A percentile compares a stretch with the other conserved stretches of the same genome.
These are phyloP conservation scores for Andrena cerasifolii DNA, from an alignment of 1,140 invertebrate genomes.

Conservation along the genomic window DNA sequence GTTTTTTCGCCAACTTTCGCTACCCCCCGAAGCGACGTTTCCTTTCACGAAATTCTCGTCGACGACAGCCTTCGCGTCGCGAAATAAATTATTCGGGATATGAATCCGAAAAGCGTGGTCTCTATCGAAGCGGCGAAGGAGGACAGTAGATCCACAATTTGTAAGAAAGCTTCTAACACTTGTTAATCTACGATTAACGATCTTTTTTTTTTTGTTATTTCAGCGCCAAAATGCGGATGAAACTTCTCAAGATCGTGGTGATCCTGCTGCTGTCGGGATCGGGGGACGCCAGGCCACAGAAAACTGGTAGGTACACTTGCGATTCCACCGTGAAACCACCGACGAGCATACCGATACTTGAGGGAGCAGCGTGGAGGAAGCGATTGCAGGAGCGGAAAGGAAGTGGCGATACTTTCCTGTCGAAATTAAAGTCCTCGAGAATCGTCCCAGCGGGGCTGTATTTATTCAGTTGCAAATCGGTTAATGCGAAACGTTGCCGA, in stretches of 20 bases:
- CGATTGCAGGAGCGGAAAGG: neutral
- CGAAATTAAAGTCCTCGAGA: conserved; percentile 6
- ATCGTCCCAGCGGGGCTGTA: conserved; percentile 5
- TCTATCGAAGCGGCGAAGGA: too few relatives aligned
- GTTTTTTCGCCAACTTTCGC: too few relatives aligned
- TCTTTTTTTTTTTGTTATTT: conserved; percentile 9
- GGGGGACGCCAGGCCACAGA: conserved; percentile 74
- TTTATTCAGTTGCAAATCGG: conserved; percentile 30
- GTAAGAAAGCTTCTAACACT: neutral
- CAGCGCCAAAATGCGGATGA: conserved; percentile 78
- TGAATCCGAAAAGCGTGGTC: too few relatives aligned
- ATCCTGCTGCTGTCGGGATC: conserved; percentile 73
- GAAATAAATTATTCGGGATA: too few relatives aligned
- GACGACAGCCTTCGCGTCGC: too few relatives aligned
- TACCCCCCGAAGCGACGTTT: neutral
- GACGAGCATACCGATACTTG: too few relatives aligned
- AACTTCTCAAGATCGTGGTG: conserved; percentile 66
- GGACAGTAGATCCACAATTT: too few relatives aligned
- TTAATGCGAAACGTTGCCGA: neutral
- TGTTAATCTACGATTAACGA: too few relatives aligned
- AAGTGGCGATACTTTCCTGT: conserved; percentile 2
- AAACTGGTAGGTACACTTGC: conserved; percentile 71
- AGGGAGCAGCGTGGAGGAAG: conserved; percentile 12
- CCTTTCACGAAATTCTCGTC: too few relatives aligned
- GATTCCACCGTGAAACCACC: neutral